Evolutionary conservation across 2,113 vertebrate genomes (phyloP).

Genomic region (Microcebus griseorufus): DNA sequence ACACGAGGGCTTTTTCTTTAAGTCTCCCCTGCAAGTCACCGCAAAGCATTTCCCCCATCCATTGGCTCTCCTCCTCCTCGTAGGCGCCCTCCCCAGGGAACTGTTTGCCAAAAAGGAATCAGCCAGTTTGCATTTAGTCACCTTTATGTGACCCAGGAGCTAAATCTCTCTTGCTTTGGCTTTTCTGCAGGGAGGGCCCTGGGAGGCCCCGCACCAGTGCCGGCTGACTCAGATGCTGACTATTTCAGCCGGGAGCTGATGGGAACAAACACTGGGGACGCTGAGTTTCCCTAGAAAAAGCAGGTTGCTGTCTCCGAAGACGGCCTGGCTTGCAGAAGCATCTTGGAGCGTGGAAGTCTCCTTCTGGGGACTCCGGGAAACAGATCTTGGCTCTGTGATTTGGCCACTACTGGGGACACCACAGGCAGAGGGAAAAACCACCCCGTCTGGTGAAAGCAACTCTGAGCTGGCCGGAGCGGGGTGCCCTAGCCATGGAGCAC

Average conservation of each 20-base stretch:
- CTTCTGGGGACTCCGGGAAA: background rate
- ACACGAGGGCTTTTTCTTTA: slow-evolving; percentile 39
- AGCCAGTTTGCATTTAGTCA: slow-evolving; percentile 72
- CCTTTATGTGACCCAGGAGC: slow-evolving; percentile 76
- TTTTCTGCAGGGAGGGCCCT: background rate
- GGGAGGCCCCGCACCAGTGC: background rate
- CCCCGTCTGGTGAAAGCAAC: background rate
- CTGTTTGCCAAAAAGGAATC: slow-evolving; percentile 57
- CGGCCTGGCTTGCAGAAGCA: background rate
- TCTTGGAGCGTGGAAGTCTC: background rate
- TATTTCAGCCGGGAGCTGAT: background rate
- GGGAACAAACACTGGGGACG: background rate
- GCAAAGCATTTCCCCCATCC: slow-evolving; percentile 52
- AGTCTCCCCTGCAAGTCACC: slow-evolving; percentile 69
- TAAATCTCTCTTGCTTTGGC: slow-evolving; percentile 71
- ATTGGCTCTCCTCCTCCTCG: slow-evolving; percentile 44
- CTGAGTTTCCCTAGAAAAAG: background rate
- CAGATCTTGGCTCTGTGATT: fast-evolving
- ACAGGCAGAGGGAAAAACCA: fast-evolving
- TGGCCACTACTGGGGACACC: background rate
- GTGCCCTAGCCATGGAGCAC: fast-evolving
- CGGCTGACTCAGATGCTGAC: background rate
- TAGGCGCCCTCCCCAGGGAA: slow-evolving; percentile 56
- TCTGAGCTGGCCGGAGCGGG: background rate
- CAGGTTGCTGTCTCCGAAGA: background rate